Base-by-base conservation (phyloP, 2,113 vertebrate species). In the Hippocampus abdominalis region DNA sequence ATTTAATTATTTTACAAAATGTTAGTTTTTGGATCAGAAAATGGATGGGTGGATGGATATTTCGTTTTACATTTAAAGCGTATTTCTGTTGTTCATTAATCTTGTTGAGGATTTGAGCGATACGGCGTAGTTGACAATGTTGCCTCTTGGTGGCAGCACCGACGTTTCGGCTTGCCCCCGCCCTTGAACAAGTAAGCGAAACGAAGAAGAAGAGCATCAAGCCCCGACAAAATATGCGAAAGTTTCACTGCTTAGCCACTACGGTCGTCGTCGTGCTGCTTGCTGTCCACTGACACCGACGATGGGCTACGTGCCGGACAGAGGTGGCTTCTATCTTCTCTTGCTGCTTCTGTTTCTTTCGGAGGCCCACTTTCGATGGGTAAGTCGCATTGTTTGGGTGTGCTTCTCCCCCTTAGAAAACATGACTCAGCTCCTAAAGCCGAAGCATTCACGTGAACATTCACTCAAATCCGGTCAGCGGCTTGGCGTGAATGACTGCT, bases 341-440 rank as follows among this genome's bases (percentile, higher is more conserved):
- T 61, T 81, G 44, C 42, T 87, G 25, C 8, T 84, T 3, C 4
- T 85, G 0, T 9, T 90, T 3, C 56, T 88, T 10, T 72, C 75
- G 23, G 76, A 67, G 51, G 81, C 40, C 42, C 73, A 73, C 56
- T 65, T 79, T 54, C 79, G 70, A 74, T 81, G 82, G 87, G 90
- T 92, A 64, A 91, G 91, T 83, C 12, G 2, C 20, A 53, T 18
- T 74, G n/a, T 15, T 60, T 51, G 15, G 12, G 3, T 9, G 11
- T 0, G 11, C 29, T 18, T 72, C 62, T 69, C 51, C 68, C 76
- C 71, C 76, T 61, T 44, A 13, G n/a, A 36, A 72, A 77, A 73
- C 68, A 48, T 87, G 85, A 89, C 79, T 90, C 86, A 81, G 86
- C 84, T 71, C 42, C 16, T 8, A 32, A 60, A 44, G 63, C 42